phyloP scores from a whole-genome alignment of 2,113 vertebrate genomes.

The Thalassarche chlororhynchos region DNA sequence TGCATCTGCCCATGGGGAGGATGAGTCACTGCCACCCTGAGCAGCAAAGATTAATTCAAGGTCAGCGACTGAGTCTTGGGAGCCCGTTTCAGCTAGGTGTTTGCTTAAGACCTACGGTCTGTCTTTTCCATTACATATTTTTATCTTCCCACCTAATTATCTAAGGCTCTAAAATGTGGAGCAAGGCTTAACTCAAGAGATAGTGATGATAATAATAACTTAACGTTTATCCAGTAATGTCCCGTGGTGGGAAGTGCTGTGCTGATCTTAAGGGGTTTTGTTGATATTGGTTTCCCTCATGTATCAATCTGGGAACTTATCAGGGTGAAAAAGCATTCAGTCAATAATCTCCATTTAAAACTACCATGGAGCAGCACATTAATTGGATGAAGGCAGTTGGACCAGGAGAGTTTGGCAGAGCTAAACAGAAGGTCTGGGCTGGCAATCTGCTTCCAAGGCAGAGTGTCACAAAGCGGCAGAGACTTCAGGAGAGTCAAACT shows the following conservation, averaged over 20 bases:
- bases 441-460: neutral
- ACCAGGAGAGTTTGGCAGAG: neutral
- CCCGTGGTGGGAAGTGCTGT: rapidly evolving
- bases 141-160: slow-evolving; percentile 18
- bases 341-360: neutral
- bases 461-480: neutral
- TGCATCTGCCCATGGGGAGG: neutral
- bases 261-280: neutral
- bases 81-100: neutral
- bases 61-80: rapidly evolving
- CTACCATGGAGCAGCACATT: rapidly evolving
- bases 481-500: neutral
- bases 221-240: neutral
- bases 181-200: slow-evolving; percentile 23
- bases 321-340: neutral
- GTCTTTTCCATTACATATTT: neutral
- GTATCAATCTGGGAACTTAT: neutral
- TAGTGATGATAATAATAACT: neutral
- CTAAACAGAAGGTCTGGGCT: neutral
- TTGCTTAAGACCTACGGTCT: neutral
- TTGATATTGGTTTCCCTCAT: neutral
- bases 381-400: neutral
- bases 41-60: neutral
- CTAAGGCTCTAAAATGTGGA: neutral
- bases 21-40: neutral